Conservation (phyloP, 2,113 vertebrate species). For the Megaceryle maxima region DNA sequence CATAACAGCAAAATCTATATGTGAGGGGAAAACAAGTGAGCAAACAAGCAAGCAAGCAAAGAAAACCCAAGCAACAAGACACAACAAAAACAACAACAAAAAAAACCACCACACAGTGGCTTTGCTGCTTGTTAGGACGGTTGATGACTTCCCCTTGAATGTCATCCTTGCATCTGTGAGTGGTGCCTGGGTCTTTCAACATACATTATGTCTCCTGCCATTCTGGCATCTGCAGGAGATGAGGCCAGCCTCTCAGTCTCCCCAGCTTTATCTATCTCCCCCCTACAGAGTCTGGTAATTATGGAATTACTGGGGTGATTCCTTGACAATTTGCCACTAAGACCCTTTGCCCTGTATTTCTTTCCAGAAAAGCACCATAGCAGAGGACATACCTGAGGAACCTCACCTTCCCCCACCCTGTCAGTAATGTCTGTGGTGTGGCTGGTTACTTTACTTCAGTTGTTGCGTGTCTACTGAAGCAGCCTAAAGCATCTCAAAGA, state of each 20-base stretch:
- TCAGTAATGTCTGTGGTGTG: background rate
- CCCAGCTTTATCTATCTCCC: background rate
- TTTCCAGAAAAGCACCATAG: background rate
- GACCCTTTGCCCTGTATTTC: background rate
- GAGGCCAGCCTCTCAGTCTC: background rate
- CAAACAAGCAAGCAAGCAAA: background rate
- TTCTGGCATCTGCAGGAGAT: background rate
- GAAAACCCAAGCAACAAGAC: background rate
- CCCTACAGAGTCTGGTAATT: accelerated
- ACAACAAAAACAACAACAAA: background rate
- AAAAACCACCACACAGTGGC: accelerated
- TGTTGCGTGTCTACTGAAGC: background rate
- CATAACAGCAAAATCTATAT: accelerated
- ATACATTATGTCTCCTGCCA: background rate
- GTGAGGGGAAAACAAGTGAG: background rate
- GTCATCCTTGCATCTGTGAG: background rate
- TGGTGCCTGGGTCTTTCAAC: background rate
- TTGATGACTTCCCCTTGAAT: background rate
- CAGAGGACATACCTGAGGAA: background rate
- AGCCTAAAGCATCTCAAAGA: background rate
- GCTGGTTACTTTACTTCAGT: background rate
- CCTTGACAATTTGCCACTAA: background rate
- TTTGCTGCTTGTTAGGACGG: background rate
- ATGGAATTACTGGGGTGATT: background rate
- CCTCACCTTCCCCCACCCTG: background rate